These are phyloP conservation scores for Podarcis raffonei DNA, from an alignment of 2,113 vertebrate genomes.

Conservation along the genomic window DNA sequence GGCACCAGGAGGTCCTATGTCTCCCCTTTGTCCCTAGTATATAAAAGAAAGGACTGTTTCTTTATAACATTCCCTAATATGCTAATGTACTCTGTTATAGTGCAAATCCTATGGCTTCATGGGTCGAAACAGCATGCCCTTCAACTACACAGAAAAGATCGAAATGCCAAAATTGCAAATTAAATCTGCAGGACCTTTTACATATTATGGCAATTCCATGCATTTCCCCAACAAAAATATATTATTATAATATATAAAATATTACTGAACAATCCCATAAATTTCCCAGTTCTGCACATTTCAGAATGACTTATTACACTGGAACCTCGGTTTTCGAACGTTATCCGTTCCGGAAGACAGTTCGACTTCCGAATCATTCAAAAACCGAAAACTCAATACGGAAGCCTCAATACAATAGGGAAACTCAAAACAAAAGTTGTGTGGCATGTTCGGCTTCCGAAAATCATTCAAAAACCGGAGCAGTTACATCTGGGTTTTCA, in stretches of 20 bases:
- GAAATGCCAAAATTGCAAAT: background rate
- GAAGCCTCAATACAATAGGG: too few species aligned
- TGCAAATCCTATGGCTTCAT: background rate
- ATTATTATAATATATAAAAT: accelerated
- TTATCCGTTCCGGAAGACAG: too few species aligned
- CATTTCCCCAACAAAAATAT: background rate
- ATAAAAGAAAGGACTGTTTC: constrained; percentile 30
- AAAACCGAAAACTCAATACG: too few species aligned
- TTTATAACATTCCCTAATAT: background rate
- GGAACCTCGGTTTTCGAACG: too few species aligned
- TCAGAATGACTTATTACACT: background rate
- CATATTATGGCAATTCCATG: background rate
- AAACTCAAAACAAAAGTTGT: too few species aligned
- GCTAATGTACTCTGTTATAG: background rate
- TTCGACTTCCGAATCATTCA: too few species aligned
- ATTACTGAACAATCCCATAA: background rate
- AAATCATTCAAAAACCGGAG: too few species aligned
- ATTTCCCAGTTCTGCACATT: background rate
- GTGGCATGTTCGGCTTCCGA: too few species aligned
- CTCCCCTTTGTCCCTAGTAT: constrained; percentile 89
- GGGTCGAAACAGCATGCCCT: background rate
- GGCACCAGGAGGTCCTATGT: constrained; percentile 80
- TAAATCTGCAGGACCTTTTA: background rate
- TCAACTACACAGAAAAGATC: accelerated
- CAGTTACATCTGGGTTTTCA: too few species aligned